Evolutionary conservation across 1,140 invertebrate species (phyloP).

Genomic region (Nephotettix cincticeps): DNA sequence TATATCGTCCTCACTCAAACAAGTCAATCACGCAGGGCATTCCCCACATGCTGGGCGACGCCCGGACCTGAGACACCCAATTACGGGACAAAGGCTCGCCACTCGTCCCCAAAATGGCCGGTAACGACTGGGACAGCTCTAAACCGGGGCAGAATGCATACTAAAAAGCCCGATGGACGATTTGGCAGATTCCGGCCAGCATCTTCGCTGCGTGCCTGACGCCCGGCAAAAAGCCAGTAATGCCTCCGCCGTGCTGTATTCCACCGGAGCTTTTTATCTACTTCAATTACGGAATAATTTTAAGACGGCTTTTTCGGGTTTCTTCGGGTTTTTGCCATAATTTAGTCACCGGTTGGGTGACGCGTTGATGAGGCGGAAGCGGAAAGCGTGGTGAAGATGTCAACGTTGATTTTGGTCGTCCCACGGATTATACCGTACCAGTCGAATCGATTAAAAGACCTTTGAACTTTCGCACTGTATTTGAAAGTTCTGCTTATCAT

Average conservation of each 20-base stretch:
- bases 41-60: no score
- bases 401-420: no score
- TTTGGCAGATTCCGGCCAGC: constrained; percentile 14
- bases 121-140: neutral
- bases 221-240: constrained; percentile 10
- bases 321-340: constrained; percentile 7
- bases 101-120: no score
- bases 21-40: no score
- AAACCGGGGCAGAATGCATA: constrained; percentile 12
- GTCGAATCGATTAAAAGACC: no score
- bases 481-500: no score
- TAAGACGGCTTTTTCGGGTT: constrained; percentile 18
- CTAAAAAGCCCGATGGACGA: constrained; percentile 2
- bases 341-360: constrained; percentile 18
- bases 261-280: neutral
- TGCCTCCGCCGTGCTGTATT: constrained; percentile 2
- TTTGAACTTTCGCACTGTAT: no score
- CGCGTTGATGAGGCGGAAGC: constrained; percentile 22
- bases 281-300: constrained; percentile 21
- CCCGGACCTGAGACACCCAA: no score
- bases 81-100: no score
- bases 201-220: neutral
- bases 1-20: no score
- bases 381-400: no score
- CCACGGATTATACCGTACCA: no score